phyloP scores from a whole-genome alignment of 2,797 vertebrate species.

The Poecilia gillii region DNA sequence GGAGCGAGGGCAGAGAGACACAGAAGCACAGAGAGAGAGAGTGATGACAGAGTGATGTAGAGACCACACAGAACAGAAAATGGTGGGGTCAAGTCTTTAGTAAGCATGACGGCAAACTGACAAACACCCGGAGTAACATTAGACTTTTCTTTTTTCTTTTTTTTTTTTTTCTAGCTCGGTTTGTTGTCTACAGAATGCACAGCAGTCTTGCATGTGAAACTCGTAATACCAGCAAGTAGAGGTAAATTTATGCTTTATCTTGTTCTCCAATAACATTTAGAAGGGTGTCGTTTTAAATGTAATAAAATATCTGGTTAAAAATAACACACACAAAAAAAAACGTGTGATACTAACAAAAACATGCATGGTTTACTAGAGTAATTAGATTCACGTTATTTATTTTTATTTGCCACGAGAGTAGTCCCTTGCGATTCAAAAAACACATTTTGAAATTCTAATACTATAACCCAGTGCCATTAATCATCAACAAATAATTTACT shows the following conservation, averaged over 20 bases:
- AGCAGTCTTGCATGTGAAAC: not conserved
- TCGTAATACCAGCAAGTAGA: not conserved
- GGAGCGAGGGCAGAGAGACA: slow-evolving; percentile 15
- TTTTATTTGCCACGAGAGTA: too few species aligned
- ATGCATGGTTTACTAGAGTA: not conserved
- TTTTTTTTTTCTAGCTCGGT: slow-evolving; percentile 15
- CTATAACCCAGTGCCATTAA: too few species aligned
- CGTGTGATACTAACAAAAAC: not conserved
- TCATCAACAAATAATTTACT: too few species aligned
- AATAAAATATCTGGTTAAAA: not conserved
- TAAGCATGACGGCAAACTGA: slow-evolving; percentile 38
- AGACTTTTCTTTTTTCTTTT: not conserved
- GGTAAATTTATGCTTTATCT: not conserved
- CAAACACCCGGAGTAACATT: slow-evolving; percentile 32
- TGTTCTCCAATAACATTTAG: not conserved
- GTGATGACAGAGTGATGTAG: slow-evolving; percentile 61
- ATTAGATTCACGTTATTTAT: not conserved
- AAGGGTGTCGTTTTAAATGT: not conserved
- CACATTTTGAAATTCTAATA: too few species aligned
- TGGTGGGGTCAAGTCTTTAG: slow-evolving; percentile 57
- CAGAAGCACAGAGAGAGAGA: slow-evolving; percentile 37
- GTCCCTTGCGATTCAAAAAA: too few species aligned
- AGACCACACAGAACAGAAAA: slow-evolving; percentile 77
- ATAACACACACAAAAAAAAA: not conserved
- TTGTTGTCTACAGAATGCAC: slow-evolving; percentile 8